phyloP scores from a whole-genome alignment of 53 echinoderm and acorn worm genomes.

The Antedon mediterranea region DNA sequence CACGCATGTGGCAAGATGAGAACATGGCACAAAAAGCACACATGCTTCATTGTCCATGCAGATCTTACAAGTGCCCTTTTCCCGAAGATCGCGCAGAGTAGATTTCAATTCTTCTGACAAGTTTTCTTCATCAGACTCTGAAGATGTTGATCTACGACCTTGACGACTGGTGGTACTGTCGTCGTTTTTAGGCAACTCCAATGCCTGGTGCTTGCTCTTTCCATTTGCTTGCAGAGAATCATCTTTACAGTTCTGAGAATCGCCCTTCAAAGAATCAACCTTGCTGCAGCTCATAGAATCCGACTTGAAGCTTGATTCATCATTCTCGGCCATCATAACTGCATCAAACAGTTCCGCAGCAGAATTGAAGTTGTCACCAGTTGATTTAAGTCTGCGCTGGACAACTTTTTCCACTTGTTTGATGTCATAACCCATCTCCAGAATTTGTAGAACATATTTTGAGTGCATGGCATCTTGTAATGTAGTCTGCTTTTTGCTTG shows the following conservation, averaged over 20 bases:
- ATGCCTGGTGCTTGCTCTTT: no score
- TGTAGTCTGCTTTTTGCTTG: background rate
- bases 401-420: slow-evolving; percentile 29
- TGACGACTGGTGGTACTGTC: no score
- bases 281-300: no score
- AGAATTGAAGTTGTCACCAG: slow-evolving; percentile 7
- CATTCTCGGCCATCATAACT: slow-evolving; percentile 38
- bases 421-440: slow-evolving; percentile 46
- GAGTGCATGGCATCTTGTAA: slow-evolving; percentile 27
- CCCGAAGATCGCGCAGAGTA: slow-evolving; percentile 7
- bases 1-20: slow-evolving; percentile 50
- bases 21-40: slow-evolving; percentile 44
- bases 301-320: no score
- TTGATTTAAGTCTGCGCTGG: slow-evolving; percentile 5
- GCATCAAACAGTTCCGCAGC: slow-evolving; percentile 37
- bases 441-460: slow-evolving; percentile 13
- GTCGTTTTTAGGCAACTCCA: no score
- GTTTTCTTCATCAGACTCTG: no score
- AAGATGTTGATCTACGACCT: no score
- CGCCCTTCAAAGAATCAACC: no score
- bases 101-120: no score
- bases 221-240: no score
- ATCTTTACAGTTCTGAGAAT: no score
- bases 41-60: slow-evolving; percentile 55
- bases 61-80: slow-evolving; percentile 56